Evolutionary conservation across 92 coral and sea anemone species (phyloP), one percentile per base, ranked within the genome.

Genomic region (Epizoanthus stellaris): DNA sequence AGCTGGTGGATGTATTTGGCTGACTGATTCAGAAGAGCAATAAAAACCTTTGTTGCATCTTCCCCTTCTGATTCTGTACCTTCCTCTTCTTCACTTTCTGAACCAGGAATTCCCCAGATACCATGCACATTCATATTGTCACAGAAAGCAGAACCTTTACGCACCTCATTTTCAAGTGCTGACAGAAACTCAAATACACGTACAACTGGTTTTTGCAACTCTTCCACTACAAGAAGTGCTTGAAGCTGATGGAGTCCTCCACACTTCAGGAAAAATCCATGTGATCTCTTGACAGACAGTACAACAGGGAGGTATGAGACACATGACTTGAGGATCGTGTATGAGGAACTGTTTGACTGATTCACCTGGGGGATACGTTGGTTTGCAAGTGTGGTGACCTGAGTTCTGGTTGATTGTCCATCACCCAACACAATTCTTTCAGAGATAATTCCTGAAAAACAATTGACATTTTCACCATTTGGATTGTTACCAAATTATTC

Each of bases 181-280:
- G 86, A 88, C 20, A 94, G 88, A 72, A 89, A 94, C 76, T 92
- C 95, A 20, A 94, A 87, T 38, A 90, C 98, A 53, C 71, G 85
- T 20, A 94, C 79, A 25, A 94, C 95, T 52, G 90, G 89, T 63
- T 92, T 86, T 70, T 92, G 98, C 39, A 94, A 88, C 53, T 92
- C 93, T 17, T 81, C 85, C 67, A 92, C 86, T 0, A 87, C 87
- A 67, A 94, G 87, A 84, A 94, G 91, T 23, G 79, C 21, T 70
- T 90, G 87, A 53, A 94, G 81, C 85, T 94, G 92, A 56, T 76
- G 93, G 80, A 94, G 82, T 43, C 98, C 98, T 38, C 98, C 98
- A 59, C 98, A 94, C 85, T 73, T 80, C 8, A 92, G 86, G 77
- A 94, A 94, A 80, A 94, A 89, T 49, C 74, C 30, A 17, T 91